Evolutionary conservation across 2,113 vertebrate genomes (phyloP).

Genomic region (Phaethon lepturus): DNA sequence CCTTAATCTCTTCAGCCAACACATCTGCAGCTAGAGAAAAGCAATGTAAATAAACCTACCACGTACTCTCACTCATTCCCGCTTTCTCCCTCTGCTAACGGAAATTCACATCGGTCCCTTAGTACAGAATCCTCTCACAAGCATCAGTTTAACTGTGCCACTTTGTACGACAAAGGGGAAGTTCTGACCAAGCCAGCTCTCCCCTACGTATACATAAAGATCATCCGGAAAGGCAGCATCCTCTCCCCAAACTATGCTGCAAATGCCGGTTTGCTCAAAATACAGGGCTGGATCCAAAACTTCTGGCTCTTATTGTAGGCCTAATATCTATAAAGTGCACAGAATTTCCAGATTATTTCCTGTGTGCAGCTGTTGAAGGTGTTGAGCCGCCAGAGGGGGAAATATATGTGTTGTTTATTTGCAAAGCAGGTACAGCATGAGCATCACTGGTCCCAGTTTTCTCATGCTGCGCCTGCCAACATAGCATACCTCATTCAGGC

Average conservation of each 20-base stretch:
- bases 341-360: not conserved
- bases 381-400: not conserved
- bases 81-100: not conserved
- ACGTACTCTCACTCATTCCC: not conserved
- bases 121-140: not conserved
- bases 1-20: not conserved
- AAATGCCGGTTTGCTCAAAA: not conserved
- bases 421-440: not conserved
- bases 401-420: not conserved
- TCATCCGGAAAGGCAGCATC: not conserved
- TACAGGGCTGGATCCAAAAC: not conserved
- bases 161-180: not conserved
- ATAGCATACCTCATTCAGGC: not conserved
- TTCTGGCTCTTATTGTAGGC: not conserved
- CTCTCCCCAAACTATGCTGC: not conserved
- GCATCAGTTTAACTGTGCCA: not conserved
- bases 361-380: not conserved
- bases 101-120: not conserved
- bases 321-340: not conserved
- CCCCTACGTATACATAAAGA: accelerated
- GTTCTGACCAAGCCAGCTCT: not conserved
- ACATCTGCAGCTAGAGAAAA: not conserved
- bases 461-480: not conserved
- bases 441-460: not conserved
- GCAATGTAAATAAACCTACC: not conserved